A percentile compares a stretch with the other conserved stretches of the same genome.
Evolutionary conservation across 2,113 vertebrate species (phyloP).

Genomic region (Cyphomyrus plagiostoma): DNA sequence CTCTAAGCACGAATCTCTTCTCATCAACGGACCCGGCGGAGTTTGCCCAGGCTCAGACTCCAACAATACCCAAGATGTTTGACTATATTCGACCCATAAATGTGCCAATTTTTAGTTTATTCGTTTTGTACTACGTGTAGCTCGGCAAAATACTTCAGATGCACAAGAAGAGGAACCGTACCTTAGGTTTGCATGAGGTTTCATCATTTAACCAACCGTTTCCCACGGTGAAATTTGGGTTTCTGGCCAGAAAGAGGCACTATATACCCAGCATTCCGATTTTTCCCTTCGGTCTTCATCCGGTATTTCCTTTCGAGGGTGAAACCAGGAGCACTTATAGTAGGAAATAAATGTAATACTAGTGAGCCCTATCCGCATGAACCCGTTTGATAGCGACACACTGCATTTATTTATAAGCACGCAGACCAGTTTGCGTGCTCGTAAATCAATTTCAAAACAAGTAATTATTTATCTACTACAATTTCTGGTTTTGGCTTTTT

Average conservation of each 20-base stretch:
- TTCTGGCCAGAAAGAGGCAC: not conserved
- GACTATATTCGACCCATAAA: not conserved
- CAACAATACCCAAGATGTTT: not conserved
- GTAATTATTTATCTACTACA: not conserved
- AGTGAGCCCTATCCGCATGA: not conserved
- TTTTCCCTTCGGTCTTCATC: not conserved
- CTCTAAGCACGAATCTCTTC: no score
- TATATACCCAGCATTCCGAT: not conserved
- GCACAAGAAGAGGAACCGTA: not conserved
- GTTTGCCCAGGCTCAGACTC: no score
- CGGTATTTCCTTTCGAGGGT: not conserved
- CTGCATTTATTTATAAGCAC: not conserved
- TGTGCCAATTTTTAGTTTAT: not conserved
- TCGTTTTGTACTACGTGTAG: not conserved
- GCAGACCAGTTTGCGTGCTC: not conserved
- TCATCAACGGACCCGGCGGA: no score
- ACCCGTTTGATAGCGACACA: not conserved
- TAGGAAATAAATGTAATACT: not conserved
- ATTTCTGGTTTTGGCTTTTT: not conserved
- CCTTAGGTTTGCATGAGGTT: not conserved
- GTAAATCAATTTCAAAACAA: not conserved
- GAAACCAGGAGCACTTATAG: not conserved
- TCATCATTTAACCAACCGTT: not conserved
- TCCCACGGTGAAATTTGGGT: not conserved
- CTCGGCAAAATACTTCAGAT: not conserved